Base-by-base conservation (phyloP, 92 coral and sea anemone species). In the Pocillopora grandis region DNA sequence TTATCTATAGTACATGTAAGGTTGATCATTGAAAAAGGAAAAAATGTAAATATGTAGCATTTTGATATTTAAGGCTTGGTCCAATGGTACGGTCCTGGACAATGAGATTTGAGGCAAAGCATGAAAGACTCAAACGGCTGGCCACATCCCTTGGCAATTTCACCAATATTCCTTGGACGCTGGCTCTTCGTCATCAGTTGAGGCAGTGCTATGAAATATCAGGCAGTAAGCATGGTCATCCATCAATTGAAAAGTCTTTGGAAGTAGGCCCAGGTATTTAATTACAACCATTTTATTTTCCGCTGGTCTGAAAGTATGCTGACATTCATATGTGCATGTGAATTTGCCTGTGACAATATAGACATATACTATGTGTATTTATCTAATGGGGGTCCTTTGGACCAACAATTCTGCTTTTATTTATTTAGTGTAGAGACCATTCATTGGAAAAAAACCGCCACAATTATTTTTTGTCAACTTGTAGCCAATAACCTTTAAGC, bases 131-230 rank as follows among this genome's bases (percentile, higher is more conserved):
- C 27, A 27, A 27, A 27, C 27, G 27, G 27, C 27, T 27, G 27
- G 93, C 90, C 19, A 55, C 88, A 16, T 76, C 71, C 80, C 76
- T 90, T 37, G 27, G 90, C 2, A 90, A 86, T 69, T 86, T 81
- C 37, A 86, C 77, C 6, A 90, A 90, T 66, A 74, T 90, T 11
- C 87, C 93, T 21, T 86, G 89, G 84, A 90, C 90, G 12, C 66
- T 90, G 56, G 87, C 90, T 15, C 67, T 72, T n/a, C 83, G 89
- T 13, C 83, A 80, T 66, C 89, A 89, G 77, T 77, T 78, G 62
- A 76, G 84, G 73, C 93, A 90, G 71, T 86, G 92, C 73, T 86
- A 86, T 77, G 90, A 82, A 63, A 81, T 87, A 33, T 75, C 87
- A 65, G 87, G 90, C 58, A 76, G 68, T 72, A 82, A 52, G 63